Evolutionary conservation across 2,113 vertebrate genomes (phyloP), one percentile per base, ranked within the genome.

Genomic region (Albula glossodonta): DNA sequence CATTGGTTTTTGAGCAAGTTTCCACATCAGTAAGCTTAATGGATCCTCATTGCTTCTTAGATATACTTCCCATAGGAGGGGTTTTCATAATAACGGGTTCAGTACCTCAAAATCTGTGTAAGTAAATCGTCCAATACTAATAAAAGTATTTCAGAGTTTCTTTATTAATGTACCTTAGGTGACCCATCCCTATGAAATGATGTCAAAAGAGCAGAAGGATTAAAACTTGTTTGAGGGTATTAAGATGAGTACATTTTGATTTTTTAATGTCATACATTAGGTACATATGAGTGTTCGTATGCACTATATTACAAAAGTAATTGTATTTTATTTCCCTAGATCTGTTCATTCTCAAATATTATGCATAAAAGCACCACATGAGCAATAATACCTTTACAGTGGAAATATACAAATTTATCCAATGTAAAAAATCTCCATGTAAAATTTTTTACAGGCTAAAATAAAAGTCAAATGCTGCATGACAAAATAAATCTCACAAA

Each of bases 361-460:
- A 94, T 93, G 94, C 93, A 92, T 95, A 95, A 95, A 95, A 91
- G 31, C 90, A 94, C 95, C 94, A 93, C 93, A 92, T 91, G 88
- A 93, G 92, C 93, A 92, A 91, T 92, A 93, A 95, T 90, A 11
- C 83, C 86, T 90, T 70, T 89, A 88, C 87, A 89, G 89, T 93
- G 89, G 90, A 93, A 92, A 95, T 94, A 93, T 41, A 41, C 94
- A 95, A 95, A 95, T 95, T 95, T 94, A 94, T 95, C 93, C 92
- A 94, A 94, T 94, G 91, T 92, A 94, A 93, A 95, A 48, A 95
- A 94, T 88, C 88, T 88, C 90, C 78, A 93, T 93, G 94, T 94
- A 95, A 89, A 93, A 91, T 85, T 86, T 13, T 94, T 95, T 95
- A 95, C 87, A 87, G 90, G 90, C 83, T 86, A 91, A 92, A 95